These are phyloP conservation scores for Pygoscelis adeliae DNA, from an alignment of 2,113 vertebrate genomes.

Conservation along the genomic window DNA sequence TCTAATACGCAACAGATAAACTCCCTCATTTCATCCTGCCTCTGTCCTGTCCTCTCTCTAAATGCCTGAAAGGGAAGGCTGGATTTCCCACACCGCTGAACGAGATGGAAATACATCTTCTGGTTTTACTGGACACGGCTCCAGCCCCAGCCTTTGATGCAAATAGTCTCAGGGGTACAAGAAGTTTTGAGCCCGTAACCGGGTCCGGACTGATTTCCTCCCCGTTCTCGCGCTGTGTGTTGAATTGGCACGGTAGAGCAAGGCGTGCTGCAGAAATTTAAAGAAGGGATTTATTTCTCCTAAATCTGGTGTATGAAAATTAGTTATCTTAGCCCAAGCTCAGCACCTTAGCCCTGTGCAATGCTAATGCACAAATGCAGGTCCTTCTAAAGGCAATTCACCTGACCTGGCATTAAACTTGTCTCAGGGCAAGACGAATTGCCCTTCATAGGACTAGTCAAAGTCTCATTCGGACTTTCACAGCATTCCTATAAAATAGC, in stretches of 20 bases:
- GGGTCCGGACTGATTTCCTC: accelerated
- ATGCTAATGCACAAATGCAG: accelerated
- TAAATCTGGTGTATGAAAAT: background rate
- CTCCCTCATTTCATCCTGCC: background rate
- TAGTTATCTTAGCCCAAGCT: background rate
- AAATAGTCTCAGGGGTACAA: background rate
- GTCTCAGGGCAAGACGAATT: background rate
- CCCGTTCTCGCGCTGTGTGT: accelerated
- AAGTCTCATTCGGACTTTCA: background rate
- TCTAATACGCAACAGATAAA: background rate
- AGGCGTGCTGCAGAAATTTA: background rate
- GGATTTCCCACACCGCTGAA: background rate
- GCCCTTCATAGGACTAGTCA: background rate
- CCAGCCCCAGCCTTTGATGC: background rate
- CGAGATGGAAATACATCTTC: accelerated
- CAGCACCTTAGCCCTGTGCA: background rate
- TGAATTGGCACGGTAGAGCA: background rate
- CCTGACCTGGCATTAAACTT: background rate
- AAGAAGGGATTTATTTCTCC: background rate
- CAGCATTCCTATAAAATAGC: background rate
- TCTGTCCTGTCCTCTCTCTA: background rate
- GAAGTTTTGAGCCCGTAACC: background rate
- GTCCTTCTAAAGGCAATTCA: background rate
- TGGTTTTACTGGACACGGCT: background rate
- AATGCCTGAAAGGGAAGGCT: background rate